These are phyloP conservation scores for Sinocyclocheilus maitianheensis DNA, from an alignment of 2,113 vertebrate genomes.

Conservation along the genomic window DNA sequence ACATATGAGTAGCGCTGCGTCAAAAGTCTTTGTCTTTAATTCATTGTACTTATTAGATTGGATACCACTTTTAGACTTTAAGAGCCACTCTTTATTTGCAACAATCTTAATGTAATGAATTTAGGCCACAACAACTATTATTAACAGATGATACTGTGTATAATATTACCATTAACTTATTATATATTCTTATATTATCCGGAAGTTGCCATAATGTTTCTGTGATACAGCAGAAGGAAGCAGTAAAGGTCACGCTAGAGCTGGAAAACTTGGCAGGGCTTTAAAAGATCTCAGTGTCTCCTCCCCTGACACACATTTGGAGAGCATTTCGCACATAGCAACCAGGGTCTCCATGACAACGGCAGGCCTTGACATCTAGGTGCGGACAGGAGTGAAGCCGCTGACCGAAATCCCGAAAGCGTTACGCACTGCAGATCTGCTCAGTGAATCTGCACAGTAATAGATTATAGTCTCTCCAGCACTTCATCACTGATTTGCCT, in stretches of 20 bases:
- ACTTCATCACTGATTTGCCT: background rate
- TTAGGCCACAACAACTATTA: background rate
- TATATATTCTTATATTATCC: background rate
- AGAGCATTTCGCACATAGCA: constrained; percentile 73
- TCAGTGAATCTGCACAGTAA: constrained; percentile 8
- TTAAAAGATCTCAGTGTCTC: constrained; percentile 67
- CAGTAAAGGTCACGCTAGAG: constrained; percentile 61
- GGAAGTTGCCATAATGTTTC: background rate
- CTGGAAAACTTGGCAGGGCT: constrained; percentile 61
- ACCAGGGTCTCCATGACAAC: constrained; percentile 76
- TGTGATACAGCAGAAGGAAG: constrained; percentile 35
- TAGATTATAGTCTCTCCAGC: background rate
- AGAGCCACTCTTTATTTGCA: background rate
- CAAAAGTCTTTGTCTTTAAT: background rate
- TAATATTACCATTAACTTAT: background rate
- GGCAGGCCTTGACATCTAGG: constrained; percentile 60
- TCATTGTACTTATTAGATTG: background rate
- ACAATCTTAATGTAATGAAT: background rate
- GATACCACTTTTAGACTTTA: background rate
- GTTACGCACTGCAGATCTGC: background rate
- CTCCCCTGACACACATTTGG: constrained; percentile 50
- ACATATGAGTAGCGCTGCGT: no score
- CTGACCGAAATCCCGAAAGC: constrained; percentile 15
- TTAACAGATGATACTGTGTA: no score
- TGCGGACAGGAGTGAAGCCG: constrained; percentile 49